A percentile compares a stretch with the other conserved stretches of the same genome.
Conservation (phyloP, 2,797 vertebrate species). For the Bufotes viridis region DNA sequence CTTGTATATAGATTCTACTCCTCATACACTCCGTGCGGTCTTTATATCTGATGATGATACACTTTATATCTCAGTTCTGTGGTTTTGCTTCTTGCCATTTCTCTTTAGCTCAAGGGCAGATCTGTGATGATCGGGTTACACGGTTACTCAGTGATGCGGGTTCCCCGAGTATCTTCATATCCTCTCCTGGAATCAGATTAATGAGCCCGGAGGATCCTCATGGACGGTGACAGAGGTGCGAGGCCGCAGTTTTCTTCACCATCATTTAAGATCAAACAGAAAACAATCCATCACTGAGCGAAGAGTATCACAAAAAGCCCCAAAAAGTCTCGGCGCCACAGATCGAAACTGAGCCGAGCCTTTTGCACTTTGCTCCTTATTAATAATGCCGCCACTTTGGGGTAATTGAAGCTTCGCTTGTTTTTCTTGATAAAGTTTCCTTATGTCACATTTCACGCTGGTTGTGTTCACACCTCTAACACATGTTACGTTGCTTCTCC, state of each 20-base stretch:
- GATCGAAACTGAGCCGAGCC: no score
- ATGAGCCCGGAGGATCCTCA: background rate
- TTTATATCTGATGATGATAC: background rate
- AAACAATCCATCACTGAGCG: no score
- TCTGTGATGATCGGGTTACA: background rate
- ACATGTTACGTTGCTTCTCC: background rate
- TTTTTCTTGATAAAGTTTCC: background rate
- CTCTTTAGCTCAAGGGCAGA: background rate
- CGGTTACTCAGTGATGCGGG: no score
- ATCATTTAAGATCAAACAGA: no score
- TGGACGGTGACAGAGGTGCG: background rate
- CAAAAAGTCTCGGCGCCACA: no score
- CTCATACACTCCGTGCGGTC: background rate
- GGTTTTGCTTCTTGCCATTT: background rate
- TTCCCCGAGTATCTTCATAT: background rate
- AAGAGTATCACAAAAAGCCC: no score
- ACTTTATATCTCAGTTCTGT: background rate
- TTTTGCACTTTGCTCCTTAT: no score
- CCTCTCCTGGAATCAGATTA: background rate
- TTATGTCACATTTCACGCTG: background rate
- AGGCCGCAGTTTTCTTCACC: no score
- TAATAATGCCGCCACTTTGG: no score
- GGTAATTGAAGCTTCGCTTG: background rate
- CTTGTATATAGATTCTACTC: background rate
- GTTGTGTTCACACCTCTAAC: background rate